phyloP scores from a whole-genome alignment of 2,888 invertebrate species.

The Itoplectis maculator region DNA sequence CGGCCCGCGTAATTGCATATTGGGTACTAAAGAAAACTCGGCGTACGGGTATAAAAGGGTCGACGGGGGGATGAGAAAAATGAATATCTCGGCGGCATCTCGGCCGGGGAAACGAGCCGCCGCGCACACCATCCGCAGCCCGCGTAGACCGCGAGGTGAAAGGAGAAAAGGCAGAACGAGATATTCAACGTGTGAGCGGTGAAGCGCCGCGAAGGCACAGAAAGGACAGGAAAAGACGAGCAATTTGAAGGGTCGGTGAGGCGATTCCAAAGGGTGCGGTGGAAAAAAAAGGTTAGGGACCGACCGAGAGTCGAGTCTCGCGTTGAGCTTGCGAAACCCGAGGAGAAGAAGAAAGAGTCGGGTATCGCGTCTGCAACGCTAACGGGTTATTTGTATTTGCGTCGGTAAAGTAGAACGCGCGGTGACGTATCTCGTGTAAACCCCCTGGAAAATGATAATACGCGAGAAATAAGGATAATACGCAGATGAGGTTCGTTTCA shows the following conservation, averaged over 20 bases:
- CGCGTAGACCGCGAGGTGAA: constrained; percentile 16
- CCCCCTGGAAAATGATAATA: constrained; percentile 62
- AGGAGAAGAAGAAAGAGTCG: constrained; percentile 18
- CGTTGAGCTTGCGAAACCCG: constrained; percentile 77
- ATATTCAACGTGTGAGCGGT: constrained; percentile 3
- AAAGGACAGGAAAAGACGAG: constrained; percentile 63
- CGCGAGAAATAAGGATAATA: constrained; percentile 18
- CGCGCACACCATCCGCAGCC: not conserved
- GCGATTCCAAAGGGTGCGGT: constrained; percentile 46
- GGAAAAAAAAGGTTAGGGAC: constrained; percentile 44
- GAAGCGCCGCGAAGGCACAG: constrained; percentile 57
- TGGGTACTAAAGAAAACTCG: constrained; percentile 66
- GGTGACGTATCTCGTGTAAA: constrained; percentile 77
- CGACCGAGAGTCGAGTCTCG: constrained; percentile 75
- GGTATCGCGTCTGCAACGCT: constrained; percentile 14
- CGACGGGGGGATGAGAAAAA: constrained; percentile 24
- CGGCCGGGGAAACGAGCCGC: constrained; percentile 28
- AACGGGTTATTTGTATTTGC: constrained; percentile 43
- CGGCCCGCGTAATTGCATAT: constrained; percentile 63
- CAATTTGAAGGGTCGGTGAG: constrained; percentile 40
- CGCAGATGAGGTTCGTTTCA: constrained; percentile 16
- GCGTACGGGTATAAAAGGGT: constrained; percentile 38
- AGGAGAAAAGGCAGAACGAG: constrained; percentile 31
- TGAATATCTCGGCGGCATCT: constrained; percentile 44
- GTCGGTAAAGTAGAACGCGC: constrained; percentile 68